These are phyloP conservation scores for Drosophila hydei DNA, from an alignment of 1,140 invertebrate genomes.

Conservation along the genomic window DNA sequence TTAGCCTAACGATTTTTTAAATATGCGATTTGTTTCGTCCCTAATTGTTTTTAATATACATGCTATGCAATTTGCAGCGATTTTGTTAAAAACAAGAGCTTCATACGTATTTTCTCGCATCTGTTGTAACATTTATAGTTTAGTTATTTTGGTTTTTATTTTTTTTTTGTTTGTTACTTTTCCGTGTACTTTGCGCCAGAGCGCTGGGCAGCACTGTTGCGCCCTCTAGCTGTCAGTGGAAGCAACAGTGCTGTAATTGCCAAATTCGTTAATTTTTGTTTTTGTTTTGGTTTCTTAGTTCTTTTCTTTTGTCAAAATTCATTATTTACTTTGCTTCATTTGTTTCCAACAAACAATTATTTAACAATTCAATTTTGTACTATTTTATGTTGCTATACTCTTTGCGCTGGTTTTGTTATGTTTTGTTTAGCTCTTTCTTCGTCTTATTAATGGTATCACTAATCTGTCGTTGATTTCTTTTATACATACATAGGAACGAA, in stretches of 20 bases:
- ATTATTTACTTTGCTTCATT: constrained; percentile 32
- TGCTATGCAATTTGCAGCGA: constrained; percentile 73
- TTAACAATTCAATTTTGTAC: constrained; percentile 78
- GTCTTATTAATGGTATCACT: constrained; percentile 75
- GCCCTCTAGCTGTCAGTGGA: neutral
- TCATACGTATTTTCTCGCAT: constrained; percentile 76
- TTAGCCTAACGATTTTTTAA: neutral
- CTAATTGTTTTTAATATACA: constrained; percentile 61
- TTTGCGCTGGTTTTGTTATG: constrained; percentile 27
- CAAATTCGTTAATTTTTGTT: constrained; percentile 14
- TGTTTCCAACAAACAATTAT: constrained; percentile 67
- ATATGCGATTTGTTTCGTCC: constrained; percentile 61
- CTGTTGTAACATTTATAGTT: constrained; percentile 44
- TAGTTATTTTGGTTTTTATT: constrained; percentile 16
- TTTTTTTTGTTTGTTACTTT: constrained; percentile 2
- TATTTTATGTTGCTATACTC: constrained; percentile 54
- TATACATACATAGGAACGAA: constrained; percentile 72
- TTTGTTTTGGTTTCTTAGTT: constrained; percentile 8
- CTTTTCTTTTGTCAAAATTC: constrained; percentile 21
- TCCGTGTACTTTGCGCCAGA: constrained; percentile 4
- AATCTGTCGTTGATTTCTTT: constrained; percentile 57
- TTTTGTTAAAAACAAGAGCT: constrained; percentile 36
- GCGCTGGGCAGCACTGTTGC: constrained; percentile 3
- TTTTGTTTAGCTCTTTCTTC: constrained; percentile 25
- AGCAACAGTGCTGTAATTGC: constrained; percentile 1